Evolutionary conservation across 2,797 vertebrate species (phyloP), one percentile per base, ranked within the genome.

Genomic region (Iguana delicatissima): DNA sequence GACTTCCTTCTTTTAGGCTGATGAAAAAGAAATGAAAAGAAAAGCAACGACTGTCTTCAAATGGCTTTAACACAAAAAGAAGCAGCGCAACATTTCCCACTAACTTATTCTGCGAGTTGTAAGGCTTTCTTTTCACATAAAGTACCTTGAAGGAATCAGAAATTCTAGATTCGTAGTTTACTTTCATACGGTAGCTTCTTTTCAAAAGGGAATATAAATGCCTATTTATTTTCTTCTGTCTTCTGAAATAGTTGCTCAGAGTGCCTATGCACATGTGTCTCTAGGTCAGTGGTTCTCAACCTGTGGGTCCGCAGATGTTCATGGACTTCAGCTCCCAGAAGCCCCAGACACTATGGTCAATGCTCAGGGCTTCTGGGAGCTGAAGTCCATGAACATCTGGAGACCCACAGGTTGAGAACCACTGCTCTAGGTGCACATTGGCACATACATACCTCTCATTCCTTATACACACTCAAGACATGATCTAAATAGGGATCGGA

Each of bases 1-100:
- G 32, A 85, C 22, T 1, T 42, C 35, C 57, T 59, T 87, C 42
- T 46, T 64, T 85, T 62, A 89, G 80, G 1, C 1, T 77, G 35
- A n/a, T 73, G 35, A 86, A 38, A 88, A 87, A 88, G 29, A 79
- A 86, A 64, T 9, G 14, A 89, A n/a, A 80, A 35, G 52, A 62
- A 46, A 89, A 94, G 64, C 2, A 46, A 42, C 12, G 80, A 50
- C 9, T 52, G 74, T 57, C 29, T 87, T 81, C 38, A 85, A 42
- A 88, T 14, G 87, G 59, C 20, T 55, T 82, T 50, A 88, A 24
- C 62, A 29, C 32, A 52, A 76, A 8, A 94, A 92, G 46, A 72
- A 89, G 5, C 50, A 10, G 26, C 29, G 77, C 7, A 38, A 24
- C 0, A 55, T 90, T 91, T 67, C 77, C 57, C 0, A 85, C n/a